Evolutionary conservation across 2,113 vertebrate species (phyloP), one percentile per base, ranked within the genome.

Genomic region (Cyphomyrus discorhynchus): DNA sequence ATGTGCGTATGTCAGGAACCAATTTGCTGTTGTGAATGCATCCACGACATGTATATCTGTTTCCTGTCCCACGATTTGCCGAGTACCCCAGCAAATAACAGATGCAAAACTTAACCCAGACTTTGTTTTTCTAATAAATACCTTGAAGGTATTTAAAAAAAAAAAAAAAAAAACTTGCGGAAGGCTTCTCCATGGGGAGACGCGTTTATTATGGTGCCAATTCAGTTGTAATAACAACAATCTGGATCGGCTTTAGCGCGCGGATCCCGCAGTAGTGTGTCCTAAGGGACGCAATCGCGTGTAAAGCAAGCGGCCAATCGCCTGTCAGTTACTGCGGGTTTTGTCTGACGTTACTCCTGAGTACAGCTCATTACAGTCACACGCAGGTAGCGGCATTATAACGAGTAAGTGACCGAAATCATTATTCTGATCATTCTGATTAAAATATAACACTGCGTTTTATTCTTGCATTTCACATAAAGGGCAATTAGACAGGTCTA

Each of bases 221-320:
- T 93, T 90, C 93, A 89, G 52, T 91, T 91, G 39, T 77, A 89
- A 91, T 49, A 92, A 92, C 91, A 93, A 91, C 92, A 95, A 93
- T 92, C 92, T 90, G 91, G 92, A 90, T 88, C 88, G 45, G 80
- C 90, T 42, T 42, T 87, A 91, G 91, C 62, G 91, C 87, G 93
- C 89, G 91, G 83, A 91, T 92, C 93, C 92, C 35, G 91, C 88
- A 92, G 10, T 70, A 70, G 1, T 27, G 62, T 0, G 94, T 94
- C 95, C 94, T 93, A 52, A 89, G 95, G 95, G 95, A 96, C 74
- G 11, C 74, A 42, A 92, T 96, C 91, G 94, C 95, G 94, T 96
- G 95, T 94, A 91, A 95, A 91, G 92, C 66, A 15, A 90, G 15
- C 56, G n/a, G 46, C 53, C 89, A 91, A 93, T 90, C 91, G 93